Base-by-base conservation (phyloP, 1,140 invertebrate species). In the Watersipora subatra region DNA sequence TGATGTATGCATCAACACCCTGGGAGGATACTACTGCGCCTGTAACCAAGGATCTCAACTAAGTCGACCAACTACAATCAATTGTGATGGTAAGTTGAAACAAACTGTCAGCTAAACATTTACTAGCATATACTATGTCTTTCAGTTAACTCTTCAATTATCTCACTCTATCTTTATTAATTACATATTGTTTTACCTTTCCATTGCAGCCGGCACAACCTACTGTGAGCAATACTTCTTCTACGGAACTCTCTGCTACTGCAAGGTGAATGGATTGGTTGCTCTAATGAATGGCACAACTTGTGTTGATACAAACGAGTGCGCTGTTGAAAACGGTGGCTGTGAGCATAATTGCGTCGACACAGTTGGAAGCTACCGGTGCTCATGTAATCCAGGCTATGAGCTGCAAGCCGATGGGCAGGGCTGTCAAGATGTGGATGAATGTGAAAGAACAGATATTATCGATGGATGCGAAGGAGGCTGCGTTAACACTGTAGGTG, bases 1-100 rank as follows among this genome's bases (percentile, higher is more conserved):
- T 19, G 83, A 84, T 61, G 71, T 76, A n/a, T 89, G 87, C 70
- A 68, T 84, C 0, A 87, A 87, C 70, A 82, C 82, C 19, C 74
- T 83, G 0, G 87, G 86, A 29, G 83, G 80, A 19, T 85, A 81
- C 63, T 28, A 46, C 26, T 74, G 73, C 67, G 28, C 62, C 12
- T 74, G 73, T 68, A 29, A 67, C 17, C 19, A 55, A 1, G 25
- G 15, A 34, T 58, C 2, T 28, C 2, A 58, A 7, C 3, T 20
- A 2, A 17, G 22, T 24, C 15, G 7, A 1, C 55, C 46, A 25
- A 2, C 7, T 20, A 26, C 28, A 65, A 24, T 2, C 19, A 62
- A 61, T 15, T 65, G 64, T 30, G 55, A 22, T 2, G 64, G 64
- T 65, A 28, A 57, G 64, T 65, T 17, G 24, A 12, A 17, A 15